Percentiles rank a stretch among this genome's conserved stretches.
Conservation (phyloP, 2,888 invertebrate species). For the Candidula unifasciata region DNA sequence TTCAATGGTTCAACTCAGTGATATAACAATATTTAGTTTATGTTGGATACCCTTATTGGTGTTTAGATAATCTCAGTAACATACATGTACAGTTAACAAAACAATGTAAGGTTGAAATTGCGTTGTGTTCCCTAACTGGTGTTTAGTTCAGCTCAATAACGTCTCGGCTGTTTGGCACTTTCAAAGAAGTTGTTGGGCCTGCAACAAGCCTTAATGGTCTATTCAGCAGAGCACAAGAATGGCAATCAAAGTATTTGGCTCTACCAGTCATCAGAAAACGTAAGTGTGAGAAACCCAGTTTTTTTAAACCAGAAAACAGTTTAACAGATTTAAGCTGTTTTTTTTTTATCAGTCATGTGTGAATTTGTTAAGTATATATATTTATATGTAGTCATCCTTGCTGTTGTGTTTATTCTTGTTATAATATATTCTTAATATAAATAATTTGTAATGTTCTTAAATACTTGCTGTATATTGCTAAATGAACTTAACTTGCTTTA, state of each 20-base stretch:
- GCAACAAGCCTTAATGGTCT: conserved; percentile 17
- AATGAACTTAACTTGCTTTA: no score
- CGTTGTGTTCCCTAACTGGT: conserved; percentile 55
- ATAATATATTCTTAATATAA: neutral
- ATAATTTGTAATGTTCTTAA: no score
- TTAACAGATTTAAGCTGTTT: neutral
- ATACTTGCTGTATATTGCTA: no score
- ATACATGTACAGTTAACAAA: no score
- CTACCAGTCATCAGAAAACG: conserved; percentile 47
- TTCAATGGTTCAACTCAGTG: no score
- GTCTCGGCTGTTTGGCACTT: conserved; percentile 70
- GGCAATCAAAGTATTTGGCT: conserved; percentile 44
- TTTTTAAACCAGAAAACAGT: neutral
- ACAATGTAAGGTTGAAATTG: neutral
- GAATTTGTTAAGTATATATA: no score
- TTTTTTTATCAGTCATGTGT: neutral
- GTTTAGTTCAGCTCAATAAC: conserved; percentile 71
- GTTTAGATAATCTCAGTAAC: no score
- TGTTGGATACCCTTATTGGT: no score
- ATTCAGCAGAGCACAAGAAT: conserved; percentile 33
- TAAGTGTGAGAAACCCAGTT: conserved; percentile 7
- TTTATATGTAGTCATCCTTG: no score
- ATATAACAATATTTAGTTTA: no score
- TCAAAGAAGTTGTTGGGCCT: conserved; percentile 58
- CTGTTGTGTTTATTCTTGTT: neutral